Base-by-base conservation (phyloP, 2,888 invertebrate genomes). In the Caenorhabditis sp. region DNA sequence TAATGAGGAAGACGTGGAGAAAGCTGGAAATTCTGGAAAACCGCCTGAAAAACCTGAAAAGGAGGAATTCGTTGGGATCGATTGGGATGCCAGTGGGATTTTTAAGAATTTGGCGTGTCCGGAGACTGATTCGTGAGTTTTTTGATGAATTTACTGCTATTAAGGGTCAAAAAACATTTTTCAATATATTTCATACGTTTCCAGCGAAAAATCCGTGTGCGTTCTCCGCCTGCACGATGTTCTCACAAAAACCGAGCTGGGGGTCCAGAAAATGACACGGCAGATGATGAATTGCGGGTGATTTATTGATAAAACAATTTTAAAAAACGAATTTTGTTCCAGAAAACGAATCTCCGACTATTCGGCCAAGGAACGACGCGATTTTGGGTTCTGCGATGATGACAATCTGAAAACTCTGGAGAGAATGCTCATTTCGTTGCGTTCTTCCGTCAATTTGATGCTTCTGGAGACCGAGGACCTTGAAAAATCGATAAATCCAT, bases 281-380 rank as follows among this genome's bases (percentile, higher is more conserved):
- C 74, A 74, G n/a, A 40, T 74, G 58, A 74, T 67, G 3, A n/a
- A 74, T 40, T 67, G 74, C 60, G 74, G 74, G 74, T 74, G 18
- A 1, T 53, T 40, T 11, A 32, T 32, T 32, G 4, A 32, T 32
- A 4, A 32, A 18, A 20, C 44, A 32, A 26, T 1, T 11, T 20
- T 24, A 18, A n/a, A 15, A 53, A n/a, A n/a, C n/a, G n/a, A n/a
- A n/a, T n/a, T n/a, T 40, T 20, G 37, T 72, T 11, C 64, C n/a
- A 72, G 72, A 26, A 35, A 15, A 1, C 32, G 28, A 8, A 37
- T 72, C 53, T n/a, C 50, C 22, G 13, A n/a, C 0, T 64, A 56
- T 13, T 18, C 18, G 11, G 26, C 40, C 1, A 2, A 60, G 20
- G 35, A 67, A 18, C 65, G 65, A 44, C 74, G 53, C 9, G 53